Conservation (phyloP, 2,113 vertebrate genomes). For the Toxostoma redivivum region DNA sequence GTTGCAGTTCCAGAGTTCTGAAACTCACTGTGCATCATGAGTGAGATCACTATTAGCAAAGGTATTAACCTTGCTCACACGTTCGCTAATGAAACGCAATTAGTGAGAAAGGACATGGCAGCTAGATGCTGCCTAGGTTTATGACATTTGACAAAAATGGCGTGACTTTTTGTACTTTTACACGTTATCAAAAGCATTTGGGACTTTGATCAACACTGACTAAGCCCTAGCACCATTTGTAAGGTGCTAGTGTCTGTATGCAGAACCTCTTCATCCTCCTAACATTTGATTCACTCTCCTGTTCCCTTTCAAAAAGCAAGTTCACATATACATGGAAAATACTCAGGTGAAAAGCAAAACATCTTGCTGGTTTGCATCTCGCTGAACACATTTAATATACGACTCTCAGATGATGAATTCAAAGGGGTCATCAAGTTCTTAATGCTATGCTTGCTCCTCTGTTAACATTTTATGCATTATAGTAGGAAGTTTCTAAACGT, state of each 20-base stretch:
- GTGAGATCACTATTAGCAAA: not conserved
- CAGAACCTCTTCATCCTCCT: not conserved
- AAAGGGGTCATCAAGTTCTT: not conserved
- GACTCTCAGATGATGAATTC: not conserved
- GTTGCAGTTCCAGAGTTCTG: not conserved
- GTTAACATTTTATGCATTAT: not conserved
- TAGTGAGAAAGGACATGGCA: not conserved
- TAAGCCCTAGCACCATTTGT: not conserved
- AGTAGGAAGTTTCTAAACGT: not conserved
- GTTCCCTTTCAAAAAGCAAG: not conserved
- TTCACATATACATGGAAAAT: not conserved
- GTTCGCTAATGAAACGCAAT: not conserved
- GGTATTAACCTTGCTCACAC: not conserved
- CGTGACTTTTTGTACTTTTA: not conserved
- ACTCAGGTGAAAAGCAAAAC: not conserved
- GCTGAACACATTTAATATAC: not conserved
- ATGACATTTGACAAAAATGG: not conserved
- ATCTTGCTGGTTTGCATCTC: not conserved
- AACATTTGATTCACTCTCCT: accelerated
- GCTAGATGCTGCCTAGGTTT: not conserved
- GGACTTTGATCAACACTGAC: not conserved
- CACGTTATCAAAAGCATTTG: accelerated
- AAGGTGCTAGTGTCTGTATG: not conserved
- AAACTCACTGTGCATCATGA: not conserved
- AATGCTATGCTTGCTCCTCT: not conserved